phyloP scores from a whole-genome alignment of 2,113 vertebrate genomes.

The Mobula hypostoma region DNA sequence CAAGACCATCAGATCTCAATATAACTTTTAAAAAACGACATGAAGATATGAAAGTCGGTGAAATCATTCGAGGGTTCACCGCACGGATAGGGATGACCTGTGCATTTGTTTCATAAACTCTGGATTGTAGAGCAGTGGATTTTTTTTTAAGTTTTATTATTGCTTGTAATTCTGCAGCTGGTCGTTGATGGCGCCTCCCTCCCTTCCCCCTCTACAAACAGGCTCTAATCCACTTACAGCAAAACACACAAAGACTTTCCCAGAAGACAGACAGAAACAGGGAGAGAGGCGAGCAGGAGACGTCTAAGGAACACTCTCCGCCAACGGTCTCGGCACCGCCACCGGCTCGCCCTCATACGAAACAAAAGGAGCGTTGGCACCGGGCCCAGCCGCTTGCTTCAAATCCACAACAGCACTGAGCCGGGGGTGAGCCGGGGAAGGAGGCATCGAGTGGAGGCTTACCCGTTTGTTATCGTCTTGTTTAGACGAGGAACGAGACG shows the following conservation, averaged over 20 bases:
- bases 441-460: background rate
- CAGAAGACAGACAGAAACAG: background rate
- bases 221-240: background rate
- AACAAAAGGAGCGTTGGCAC: constrained; percentile 1
- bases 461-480: constrained; percentile 18
- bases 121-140: background rate
- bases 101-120: background rate
- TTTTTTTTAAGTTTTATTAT: background rate
- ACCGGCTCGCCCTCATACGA: background rate
- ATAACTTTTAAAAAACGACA: background rate
- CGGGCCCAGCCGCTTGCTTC: background rate
- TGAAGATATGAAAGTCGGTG: background rate
- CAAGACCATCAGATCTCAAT: too few relatives aligned
- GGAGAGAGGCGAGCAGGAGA: background rate
- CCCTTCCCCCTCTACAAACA: constrained; percentile 1
- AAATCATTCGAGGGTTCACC: background rate
- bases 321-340: too few relatives aligned
- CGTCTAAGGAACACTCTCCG: too few relatives aligned
- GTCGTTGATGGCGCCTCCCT: constrained; percentile 22
- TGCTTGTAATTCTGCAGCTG: constrained; percentile 32
- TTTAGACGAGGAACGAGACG: constrained; percentile 53
- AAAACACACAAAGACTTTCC: constrained; percentile 33
- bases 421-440: background rate
- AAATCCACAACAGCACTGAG: background rate
- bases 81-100: background rate